These are phyloP conservation scores for Cordylochernes scorpioides DNA, from an alignment of 2,888 invertebrate genomes.

Conservation along the genomic window DNA sequence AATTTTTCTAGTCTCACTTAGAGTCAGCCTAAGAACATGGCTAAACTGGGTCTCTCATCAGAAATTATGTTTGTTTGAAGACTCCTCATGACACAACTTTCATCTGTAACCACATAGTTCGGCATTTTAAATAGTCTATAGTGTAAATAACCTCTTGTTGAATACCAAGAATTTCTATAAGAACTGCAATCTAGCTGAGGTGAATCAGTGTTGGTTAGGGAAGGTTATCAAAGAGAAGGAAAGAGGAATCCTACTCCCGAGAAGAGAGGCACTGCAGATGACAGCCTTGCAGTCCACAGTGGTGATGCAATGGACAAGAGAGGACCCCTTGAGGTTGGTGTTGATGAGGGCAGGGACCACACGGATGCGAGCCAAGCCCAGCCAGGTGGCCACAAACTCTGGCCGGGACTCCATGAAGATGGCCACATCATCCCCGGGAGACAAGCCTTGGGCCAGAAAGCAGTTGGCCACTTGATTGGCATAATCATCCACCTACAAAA, in stretches of 20 bases:
- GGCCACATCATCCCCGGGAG: conserved; percentile 63
- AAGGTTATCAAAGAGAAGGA: neutral
- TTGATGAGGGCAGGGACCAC: conserved; percentile 69
- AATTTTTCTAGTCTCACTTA: too few species aligned
- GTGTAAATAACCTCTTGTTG: too few species aligned
- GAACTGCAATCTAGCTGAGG: too few species aligned
- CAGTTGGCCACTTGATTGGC: conserved; percentile 53
- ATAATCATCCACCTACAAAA: conserved; percentile 46
- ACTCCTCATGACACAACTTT: too few species aligned
- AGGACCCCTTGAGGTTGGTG: conserved; percentile 54
- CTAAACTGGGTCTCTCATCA: too few species aligned
- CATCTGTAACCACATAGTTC: too few species aligned
- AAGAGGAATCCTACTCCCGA: neutral
- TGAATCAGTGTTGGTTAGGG: too few species aligned
- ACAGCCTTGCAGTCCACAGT: conserved; percentile 56
- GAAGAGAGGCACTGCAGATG: conserved; percentile 27
- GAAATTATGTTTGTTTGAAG: too few species aligned
- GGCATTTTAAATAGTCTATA: too few species aligned
- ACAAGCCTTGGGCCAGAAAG: conserved; percentile 46
- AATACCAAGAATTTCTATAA: too few species aligned
- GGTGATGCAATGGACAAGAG: conserved; percentile 60
- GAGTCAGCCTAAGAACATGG: too few species aligned
- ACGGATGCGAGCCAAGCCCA: conserved; percentile 56
- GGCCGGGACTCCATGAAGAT: conserved; percentile 72
- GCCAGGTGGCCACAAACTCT: conserved; percentile 69